Conservation (phyloP, 2,888 invertebrate species). For the Spatulosminthurus flaviceps region DNA sequence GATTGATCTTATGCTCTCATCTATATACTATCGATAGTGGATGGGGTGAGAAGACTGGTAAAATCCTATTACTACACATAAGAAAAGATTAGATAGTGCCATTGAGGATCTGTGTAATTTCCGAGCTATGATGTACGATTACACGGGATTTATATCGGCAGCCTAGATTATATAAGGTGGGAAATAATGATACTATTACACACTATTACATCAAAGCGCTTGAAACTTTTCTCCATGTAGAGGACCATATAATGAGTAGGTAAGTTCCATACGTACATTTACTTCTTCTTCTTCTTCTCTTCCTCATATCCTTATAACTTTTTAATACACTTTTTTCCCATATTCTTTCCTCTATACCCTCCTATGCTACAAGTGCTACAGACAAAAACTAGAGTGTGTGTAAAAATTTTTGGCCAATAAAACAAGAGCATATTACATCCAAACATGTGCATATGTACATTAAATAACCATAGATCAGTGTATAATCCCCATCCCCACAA, state of each 20-base stretch:
- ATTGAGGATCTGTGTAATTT: neutral
- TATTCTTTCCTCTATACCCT: no score
- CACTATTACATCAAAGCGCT: neutral
- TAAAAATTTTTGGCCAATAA: neutral
- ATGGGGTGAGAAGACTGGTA: neutral
- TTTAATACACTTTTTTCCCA: no score
- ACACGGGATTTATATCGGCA: conserved; percentile 25
- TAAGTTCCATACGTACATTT: no score
- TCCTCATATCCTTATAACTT: no score
- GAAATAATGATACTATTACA: conserved; percentile 21
- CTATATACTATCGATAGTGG: neutral
- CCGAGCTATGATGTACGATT: neutral
- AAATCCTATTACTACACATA: neutral
- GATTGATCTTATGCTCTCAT: neutral
- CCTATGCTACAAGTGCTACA: no score
- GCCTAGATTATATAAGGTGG: neutral
- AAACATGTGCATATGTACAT: no score
- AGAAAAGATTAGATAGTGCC: neutral
- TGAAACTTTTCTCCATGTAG: neutral
- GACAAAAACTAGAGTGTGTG: neutral
- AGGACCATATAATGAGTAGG: neutral
- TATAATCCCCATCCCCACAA: neutral
- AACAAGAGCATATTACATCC: neutral
- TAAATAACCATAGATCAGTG: neutral
- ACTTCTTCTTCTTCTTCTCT: no score